Evolutionary conservation across 2,888 invertebrate species (phyloP).

Genomic region (Atethmia centrago): DNA sequence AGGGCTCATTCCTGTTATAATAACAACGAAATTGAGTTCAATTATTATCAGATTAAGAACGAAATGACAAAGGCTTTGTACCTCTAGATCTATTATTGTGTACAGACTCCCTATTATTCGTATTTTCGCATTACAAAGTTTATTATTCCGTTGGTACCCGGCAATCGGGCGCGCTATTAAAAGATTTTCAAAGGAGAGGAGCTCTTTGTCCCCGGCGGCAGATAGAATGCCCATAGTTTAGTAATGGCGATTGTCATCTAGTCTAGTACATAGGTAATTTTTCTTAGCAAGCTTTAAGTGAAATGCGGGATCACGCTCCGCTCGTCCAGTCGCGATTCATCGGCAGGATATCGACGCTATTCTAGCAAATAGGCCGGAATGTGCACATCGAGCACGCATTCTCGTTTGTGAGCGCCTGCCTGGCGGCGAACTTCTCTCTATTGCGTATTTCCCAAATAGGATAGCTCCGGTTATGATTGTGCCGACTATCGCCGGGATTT

Average conservation of each 20-base stretch:
- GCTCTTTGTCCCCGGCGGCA: slow-evolving; percentile 49
- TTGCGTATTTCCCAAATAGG: slow-evolving; percentile 82
- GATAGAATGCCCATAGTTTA: slow-evolving; percentile 40
- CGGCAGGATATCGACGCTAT: slow-evolving; percentile 78
- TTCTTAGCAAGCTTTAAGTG: slow-evolving; percentile 75
- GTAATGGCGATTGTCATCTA: slow-evolving; percentile 60
- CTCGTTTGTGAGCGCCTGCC: slow-evolving; percentile 79
- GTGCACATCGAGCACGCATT: slow-evolving; percentile 78
- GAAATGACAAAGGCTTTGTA: slow-evolving; percentile 72
- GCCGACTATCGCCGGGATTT: slow-evolving; percentile 75
- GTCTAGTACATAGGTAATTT: slow-evolving; percentile 64
- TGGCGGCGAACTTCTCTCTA: slow-evolving; percentile 83
- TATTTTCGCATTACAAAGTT: slow-evolving; percentile 68
- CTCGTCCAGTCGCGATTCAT: slow-evolving; percentile 76
- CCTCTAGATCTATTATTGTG: slow-evolving; percentile 68
- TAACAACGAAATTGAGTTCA: slow-evolving; percentile 77
- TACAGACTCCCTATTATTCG: slow-evolving; percentile 66
- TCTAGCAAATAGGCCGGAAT: slow-evolving; percentile 80
- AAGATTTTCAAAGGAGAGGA: slow-evolving; percentile 55
- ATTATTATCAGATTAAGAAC: slow-evolving; percentile 78
- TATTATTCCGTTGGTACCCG: slow-evolving; percentile 61
- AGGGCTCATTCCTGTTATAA: slow-evolving; percentile 71
- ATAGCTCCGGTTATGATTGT: slow-evolving; percentile 80
- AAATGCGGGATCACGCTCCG: slow-evolving; percentile 81
- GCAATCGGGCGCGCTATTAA: slow-evolving; percentile 59